Percentiles rank a stretch among this genome's conserved stretches.
phyloP scores from a whole-genome alignment of 2,888 invertebrate species.

The Pandemis cinnamomeana region DNA sequence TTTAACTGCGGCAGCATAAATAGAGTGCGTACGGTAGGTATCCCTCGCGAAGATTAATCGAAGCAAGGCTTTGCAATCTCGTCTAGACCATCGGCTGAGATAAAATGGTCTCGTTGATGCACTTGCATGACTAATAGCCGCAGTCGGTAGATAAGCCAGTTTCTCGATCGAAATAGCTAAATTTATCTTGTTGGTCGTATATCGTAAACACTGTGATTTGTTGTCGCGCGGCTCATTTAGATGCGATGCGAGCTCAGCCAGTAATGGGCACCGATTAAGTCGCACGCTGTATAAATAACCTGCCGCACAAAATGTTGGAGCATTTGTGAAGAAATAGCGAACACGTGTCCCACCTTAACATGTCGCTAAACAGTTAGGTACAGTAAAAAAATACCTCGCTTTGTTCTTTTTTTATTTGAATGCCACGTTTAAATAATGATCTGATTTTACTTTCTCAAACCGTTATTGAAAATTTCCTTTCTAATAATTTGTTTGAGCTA shows the following conservation, averaged over 20 bases:
- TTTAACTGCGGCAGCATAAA: conserved; percentile 38
- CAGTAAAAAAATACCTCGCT: conserved; percentile 13
- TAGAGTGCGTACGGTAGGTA: conserved; percentile 32
- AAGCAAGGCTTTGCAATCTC: conserved; percentile 49
- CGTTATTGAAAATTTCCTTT: background rate
- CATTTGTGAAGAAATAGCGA: conserved; percentile 58
- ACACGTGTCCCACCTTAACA: conserved; percentile 48
- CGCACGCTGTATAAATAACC: conserved; percentile 60
- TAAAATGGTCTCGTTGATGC: conserved; percentile 32
- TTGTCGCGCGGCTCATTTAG: conserved; percentile 58
- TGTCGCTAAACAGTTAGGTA: conserved; percentile 23
- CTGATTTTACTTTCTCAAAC: background rate
- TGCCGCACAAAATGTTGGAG: conserved; percentile 55
- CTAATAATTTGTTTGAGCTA: conserved; percentile 2
- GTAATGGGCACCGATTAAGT: conserved; percentile 63
- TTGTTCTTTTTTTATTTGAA: background rate
- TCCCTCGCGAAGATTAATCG: conserved; percentile 49
- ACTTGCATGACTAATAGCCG: conserved; percentile 29
- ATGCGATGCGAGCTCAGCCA: conserved; percentile 58
- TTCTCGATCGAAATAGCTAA: conserved; percentile 40
- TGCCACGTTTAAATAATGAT: background rate
- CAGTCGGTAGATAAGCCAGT: conserved; percentile 21
- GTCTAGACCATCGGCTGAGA: conserved; percentile 38
- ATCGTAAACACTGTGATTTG: conserved; percentile 47
- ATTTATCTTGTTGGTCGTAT: conserved; percentile 41